Evolutionary conservation across 2,888 invertebrate species (phyloP), one percentile per base, ranked within the genome.

Genomic region (Smittia sp.): DNA sequence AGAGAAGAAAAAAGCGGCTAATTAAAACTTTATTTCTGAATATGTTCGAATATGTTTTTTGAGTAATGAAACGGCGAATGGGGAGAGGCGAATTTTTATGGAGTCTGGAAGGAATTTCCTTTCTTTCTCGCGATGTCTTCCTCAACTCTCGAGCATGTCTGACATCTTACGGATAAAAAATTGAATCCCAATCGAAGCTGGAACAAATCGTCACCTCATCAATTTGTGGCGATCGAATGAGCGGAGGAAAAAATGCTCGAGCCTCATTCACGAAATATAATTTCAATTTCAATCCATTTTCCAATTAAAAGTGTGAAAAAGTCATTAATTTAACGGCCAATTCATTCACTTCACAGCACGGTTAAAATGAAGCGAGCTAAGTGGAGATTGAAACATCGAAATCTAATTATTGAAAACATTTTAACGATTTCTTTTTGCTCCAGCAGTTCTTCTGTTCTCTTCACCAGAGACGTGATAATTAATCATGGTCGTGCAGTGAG

Each of bases 401-500:
- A 66, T 66, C 66, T 66, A 66, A 66, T 66, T 66, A 66, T 39
- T 39, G 66, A 66, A 66, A 66, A 63, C 63, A 63, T 27, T 63
- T 63, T 63, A 63, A 63, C 27, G 27, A 63, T 63, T 27, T 63
- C 63, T 63, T 22, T 46, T 63, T 20, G 22, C 22, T 63, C 22
- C 20, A 9, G 7, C 20, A 20, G 4, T 46, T 58, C 18, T 63
- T 24, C 27, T 63, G 6, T 3, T 24, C n/a, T 13, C n/a, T 24
- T 63, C 63, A 63, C 25, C 62, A 24, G 20, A 24, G 63, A 63
- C 63, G 15, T 6, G 25, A 63, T 63, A 63, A 63, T 63, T 63
- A 63, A 63, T 63, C 63, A 63, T 63, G 63, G 63, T 27, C 63
- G 25, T 24, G 27, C 6, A 63, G 63, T n/a, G 20, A 27, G 24